Evolutionary conservation across 2,888 invertebrate genomes (phyloP), one percentile per base, ranked within the genome.

Genomic region (Rhagonycha fulva): DNA sequence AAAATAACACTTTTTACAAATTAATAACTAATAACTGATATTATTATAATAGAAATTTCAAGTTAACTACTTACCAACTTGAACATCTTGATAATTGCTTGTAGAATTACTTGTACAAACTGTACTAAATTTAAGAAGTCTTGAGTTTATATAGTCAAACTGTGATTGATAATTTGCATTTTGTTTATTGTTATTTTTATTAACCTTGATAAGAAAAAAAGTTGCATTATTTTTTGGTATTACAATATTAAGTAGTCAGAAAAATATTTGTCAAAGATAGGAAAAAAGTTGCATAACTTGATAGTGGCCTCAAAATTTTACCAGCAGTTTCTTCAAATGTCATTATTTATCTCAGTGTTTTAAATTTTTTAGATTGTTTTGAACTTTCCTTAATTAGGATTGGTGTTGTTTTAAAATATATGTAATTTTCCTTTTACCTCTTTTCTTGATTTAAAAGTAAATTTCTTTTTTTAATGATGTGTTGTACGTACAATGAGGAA

Each of bases 81-180:
- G 70, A 76, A 76, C 76, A 76, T 76, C 62, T 70, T 72, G 74
- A 26, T 28, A 32, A 30, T 23, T 61, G 71, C 28, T 71, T 72
- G 72, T 72, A 72, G 66, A 47, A 66, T 24, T 14, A 30, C 32
- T 47, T 14, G 60, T 61, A 72, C 72, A 70, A 75, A 70, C 71
- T 75, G 30, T 75, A 32, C 14, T 63, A n/a, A 11, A 30, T 61
- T 32, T 26, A 32, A 30, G 23, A 26, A 19, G 12, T 14, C 7
- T 9, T 7, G 9, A 14, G 74, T 30, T 70, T 74, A 70, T 74
- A 74, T 74, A 74, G 60, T 70, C 63, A 26, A 66, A n/a, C 12
- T 23, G 24, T 66, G n/a, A 66, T 47, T 26, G 63, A 66, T 12
- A 24, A 66, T 66, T 66, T 66, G 63, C 63, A 66, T 26, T 26